These are phyloP conservation scores for Bubo blakistoni DNA, from an alignment of 2,113 vertebrate species.

Conservation along the genomic window DNA sequence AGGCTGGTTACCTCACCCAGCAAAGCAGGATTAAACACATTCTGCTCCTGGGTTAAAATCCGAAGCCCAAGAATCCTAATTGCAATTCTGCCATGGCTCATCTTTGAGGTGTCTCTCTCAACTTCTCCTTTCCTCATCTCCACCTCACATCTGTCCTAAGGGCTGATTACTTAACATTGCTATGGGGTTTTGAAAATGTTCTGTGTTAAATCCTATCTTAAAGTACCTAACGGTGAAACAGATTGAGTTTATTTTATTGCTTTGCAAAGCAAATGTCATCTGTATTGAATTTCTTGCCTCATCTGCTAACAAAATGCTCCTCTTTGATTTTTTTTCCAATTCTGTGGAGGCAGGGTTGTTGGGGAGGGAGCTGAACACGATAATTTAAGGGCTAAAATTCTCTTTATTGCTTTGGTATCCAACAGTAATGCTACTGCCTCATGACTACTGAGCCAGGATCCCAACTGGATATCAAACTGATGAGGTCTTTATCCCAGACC, in stretches of 20 bases:
- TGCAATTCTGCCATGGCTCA: not conserved
- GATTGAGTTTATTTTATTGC: conserved; percentile 40
- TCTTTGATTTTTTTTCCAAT: not conserved
- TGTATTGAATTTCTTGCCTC: conserved; percentile 41
- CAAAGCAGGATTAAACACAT: not conserved
- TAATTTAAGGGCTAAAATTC: not conserved
- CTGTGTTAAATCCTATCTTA: not conserved
- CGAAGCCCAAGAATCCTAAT: not conserved
- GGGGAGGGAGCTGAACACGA: not conserved
- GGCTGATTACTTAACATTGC: not conserved
- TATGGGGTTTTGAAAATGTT: not conserved
- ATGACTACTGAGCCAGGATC: not conserved
- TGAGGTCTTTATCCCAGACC: not conserved
- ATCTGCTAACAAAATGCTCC: not conserved
- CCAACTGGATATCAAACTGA: not conserved
- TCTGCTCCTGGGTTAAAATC: not conserved
- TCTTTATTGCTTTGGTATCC: not conserved
- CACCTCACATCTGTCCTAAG: not conserved
- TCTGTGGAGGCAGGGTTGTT: not conserved
- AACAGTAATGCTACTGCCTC: not conserved
- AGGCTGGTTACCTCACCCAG: not conserved
- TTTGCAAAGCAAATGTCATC: conserved; percentile 51
- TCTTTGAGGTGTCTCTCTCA: not conserved
- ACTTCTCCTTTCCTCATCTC: not conserved
- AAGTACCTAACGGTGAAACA: conserved; percentile 19